A percentile compares a stretch with the other conserved stretches of the same genome.
These are phyloP conservation scores for Takifugu flavidus DNA, from an alignment of 2,113 vertebrate genomes.

Conservation along the genomic window DNA sequence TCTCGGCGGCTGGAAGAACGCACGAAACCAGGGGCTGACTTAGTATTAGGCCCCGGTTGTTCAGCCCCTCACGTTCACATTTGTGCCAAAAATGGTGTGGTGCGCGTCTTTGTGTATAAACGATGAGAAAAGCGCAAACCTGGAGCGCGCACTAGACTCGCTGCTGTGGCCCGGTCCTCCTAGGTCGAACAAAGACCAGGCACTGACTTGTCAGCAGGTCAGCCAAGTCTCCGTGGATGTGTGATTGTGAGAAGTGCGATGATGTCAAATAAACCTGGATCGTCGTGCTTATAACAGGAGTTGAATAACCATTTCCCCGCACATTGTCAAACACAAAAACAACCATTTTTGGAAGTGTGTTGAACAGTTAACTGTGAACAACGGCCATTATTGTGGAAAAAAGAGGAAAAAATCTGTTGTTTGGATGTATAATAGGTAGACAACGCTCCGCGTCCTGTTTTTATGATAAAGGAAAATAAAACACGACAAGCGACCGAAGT, in stretches of 20 bases:
- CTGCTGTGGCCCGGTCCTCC: slow-evolving; percentile 35
- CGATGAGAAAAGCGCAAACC: slow-evolving; percentile 14
- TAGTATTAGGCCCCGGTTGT: neutral
- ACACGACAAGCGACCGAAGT: too few relatives aligned
- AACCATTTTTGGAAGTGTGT: too few relatives aligned
- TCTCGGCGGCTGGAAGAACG: neutral
- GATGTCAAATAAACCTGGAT: neutral
- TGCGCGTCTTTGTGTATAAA: neutral
- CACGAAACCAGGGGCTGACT: neutral
- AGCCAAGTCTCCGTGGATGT: neutral
- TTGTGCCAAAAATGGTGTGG: neutral
- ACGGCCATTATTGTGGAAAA: too few relatives aligned
- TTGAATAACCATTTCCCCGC: neutral
- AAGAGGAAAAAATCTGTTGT: too few relatives aligned
- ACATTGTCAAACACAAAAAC: too few relatives aligned
- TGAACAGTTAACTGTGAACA: too few relatives aligned
- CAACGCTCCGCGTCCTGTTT: too few relatives aligned
- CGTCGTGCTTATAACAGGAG: neutral
- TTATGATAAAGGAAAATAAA: too few relatives aligned
- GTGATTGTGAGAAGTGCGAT: too few relatives aligned
- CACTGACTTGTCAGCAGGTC: slow-evolving; percentile 15
- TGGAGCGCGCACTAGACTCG: slow-evolving; percentile 29
- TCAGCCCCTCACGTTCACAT: neutral
- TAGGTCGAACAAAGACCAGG: slow-evolving; percentile 50
- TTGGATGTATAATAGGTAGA: too few relatives aligned